These are phyloP conservation scores for Chesias legatella DNA, from an alignment of 2,888 invertebrate species.

Conservation along the genomic window DNA sequence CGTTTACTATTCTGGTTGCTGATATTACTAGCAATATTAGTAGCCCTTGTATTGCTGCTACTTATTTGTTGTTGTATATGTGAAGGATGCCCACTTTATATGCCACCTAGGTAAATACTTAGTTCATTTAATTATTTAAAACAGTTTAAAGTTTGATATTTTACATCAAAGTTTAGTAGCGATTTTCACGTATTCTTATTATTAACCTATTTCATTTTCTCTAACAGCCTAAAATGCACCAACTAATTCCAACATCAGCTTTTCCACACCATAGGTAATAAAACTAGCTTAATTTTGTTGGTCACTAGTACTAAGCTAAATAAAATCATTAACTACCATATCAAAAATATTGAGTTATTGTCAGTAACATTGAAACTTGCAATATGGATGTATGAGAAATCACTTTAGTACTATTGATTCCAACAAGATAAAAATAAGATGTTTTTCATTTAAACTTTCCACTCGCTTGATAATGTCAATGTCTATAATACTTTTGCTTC, in stretches of 20 bases:
- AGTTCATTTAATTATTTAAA: constrained; percentile 14
- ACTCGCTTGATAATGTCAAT: constrained; percentile 2
- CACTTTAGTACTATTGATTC: no score
- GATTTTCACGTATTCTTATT: constrained; percentile 23
- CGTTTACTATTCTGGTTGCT: constrained; percentile 88
- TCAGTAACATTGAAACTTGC: no score
- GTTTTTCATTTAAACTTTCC: constrained; percentile 4
- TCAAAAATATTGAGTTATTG: no score
- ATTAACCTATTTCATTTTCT: constrained; percentile 49
- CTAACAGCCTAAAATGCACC: constrained; percentile 68
- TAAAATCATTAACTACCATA: no score
- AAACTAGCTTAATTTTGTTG: no score
- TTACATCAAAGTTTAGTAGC: background rate
- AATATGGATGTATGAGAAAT: no score
- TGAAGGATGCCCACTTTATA: constrained; percentile 91
- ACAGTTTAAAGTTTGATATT: constrained; percentile 13
- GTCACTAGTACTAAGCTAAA: no score
- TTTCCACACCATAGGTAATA: constrained; percentile 52
- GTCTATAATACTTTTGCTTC: background rate
- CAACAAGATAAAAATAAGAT: constrained; percentile 2
- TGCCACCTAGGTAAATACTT: constrained; percentile 83
- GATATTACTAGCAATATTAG: constrained; percentile 86
- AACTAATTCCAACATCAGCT: constrained; percentile 60
- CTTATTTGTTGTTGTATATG: constrained; percentile 91
- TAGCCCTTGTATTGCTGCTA: constrained; percentile 85